Evolutionary conservation across 53 echinoderm and acorn worm species (phyloP).

Genomic region (Holothuria leucospilota): DNA sequence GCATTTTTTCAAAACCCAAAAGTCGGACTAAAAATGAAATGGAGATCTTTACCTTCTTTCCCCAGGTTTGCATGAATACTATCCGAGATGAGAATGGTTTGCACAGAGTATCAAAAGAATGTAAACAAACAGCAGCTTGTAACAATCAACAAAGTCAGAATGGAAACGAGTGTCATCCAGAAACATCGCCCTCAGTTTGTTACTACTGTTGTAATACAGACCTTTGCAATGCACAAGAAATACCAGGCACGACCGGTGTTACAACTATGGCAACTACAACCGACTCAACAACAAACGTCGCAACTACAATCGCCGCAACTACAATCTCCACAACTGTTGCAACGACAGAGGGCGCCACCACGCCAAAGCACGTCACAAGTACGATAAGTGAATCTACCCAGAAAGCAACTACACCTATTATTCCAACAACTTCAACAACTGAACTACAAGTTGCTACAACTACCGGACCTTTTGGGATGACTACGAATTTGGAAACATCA

Average conservation of each 20-base stretch:
- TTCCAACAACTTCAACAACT: too few relatives aligned
- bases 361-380: neutral
- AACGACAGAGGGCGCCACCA: too few relatives aligned
- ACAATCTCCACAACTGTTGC: neutral
- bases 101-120: slow-evolving; percentile 27
- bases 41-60: neutral
- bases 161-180: slow-evolving; percentile 7
- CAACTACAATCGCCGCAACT: too few relatives aligned
- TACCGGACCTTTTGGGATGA: too few relatives aligned
- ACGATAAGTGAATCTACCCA: too few relatives aligned
- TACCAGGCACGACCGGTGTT: neutral
- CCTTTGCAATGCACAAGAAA: slow-evolving; percentile 13
- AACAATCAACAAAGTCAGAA: slow-evolving; percentile 17
- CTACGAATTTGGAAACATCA: too few relatives aligned
- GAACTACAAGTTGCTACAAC: too few relatives aligned
- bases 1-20: too few relatives aligned
- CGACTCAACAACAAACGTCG: too few relatives aligned
- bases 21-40: too few relatives aligned
- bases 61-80: slow-evolving; percentile 39
- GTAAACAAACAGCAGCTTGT: slow-evolving; percentile 3
- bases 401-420: too few relatives aligned
- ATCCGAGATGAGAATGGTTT: slow-evolving; percentile 16
- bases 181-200: neutral
- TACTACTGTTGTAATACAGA: slow-evolving; percentile 34
- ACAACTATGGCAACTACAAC: neutral